A percentile compares a stretch with the other conserved stretches of the same genome.
These are phyloP conservation scores for Halictus rubicundus DNA, from an alignment of 1,140 invertebrate species.

Conservation along the genomic window DNA sequence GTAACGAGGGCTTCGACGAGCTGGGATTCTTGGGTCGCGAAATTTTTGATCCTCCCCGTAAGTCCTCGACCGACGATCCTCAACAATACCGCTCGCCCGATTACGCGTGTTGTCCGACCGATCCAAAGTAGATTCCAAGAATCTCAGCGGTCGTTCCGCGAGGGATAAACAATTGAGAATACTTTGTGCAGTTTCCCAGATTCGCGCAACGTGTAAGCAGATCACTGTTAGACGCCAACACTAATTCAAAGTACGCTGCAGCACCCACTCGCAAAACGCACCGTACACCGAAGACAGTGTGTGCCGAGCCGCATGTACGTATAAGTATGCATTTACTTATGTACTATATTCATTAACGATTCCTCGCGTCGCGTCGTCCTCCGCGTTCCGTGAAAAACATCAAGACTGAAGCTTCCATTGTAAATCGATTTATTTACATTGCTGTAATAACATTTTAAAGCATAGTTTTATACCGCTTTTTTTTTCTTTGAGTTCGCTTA, in stretches of 20 bases:
- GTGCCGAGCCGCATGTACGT: not conserved
- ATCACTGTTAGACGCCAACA: not conserved
- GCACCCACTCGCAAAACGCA: not conserved
- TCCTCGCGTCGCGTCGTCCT: not conserved
- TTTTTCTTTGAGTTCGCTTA: conserved; percentile 56
- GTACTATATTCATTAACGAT: not conserved
- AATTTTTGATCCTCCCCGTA: no score
- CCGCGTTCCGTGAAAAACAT: conserved; percentile 5
- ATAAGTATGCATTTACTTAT: not conserved
- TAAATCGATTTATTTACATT: conserved; percentile 68
- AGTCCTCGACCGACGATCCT: no score
- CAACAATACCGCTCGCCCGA: no score
- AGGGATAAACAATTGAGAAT: not conserved
- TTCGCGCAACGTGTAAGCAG: conserved; percentile 20
- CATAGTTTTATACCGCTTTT: conserved; percentile 60
- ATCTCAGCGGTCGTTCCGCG: not conserved
- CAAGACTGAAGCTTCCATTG: conserved; percentile 44
- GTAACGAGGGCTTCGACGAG: not conserved
- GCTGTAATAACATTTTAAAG: conserved; percentile 67
- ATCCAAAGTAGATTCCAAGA: not conserved
- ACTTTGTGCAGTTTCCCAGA: not conserved
- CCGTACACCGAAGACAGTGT: not conserved
- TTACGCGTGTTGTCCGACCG: no score
- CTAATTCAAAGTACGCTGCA: not conserved
- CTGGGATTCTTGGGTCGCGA: no score